Evolutionary conservation across 2,113 vertebrate species (phyloP), one percentile per base, ranked within the genome.

Genomic region (Mormyrus iriodes): DNA sequence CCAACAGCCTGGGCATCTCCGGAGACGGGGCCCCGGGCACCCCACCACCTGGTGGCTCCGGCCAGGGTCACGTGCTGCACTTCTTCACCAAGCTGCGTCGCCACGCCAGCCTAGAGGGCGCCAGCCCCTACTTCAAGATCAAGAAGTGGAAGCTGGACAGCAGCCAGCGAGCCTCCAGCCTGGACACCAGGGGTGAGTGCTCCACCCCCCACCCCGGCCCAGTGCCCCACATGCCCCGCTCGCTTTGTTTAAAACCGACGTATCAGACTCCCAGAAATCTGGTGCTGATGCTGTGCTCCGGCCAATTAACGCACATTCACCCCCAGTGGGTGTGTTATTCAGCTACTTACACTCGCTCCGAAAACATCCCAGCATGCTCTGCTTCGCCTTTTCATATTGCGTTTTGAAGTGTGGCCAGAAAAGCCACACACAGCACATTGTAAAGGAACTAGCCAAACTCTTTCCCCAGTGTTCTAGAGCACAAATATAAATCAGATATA

Each of bases 111-210:
- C 95, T 99, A 91, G 98, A 99, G 0, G 97, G 97, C 39, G 96
- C 98, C 88, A 98, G 98, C 92, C 98, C 98, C 49, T 99, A 98
- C 93, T 97, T 99, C 94, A 98, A 96, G 93, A 98, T 99, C 94
- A 99, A 98, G 94, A 98, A 97, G 90, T 99, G 98, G 98, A 99
- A 98, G 91, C 94, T 99, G 92, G 97, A 99, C 94, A 97, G 96
- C 92, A 98, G 94, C 94, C 98, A 99, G 92, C 94, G 98, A 89
- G 98, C 98, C 0, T 97, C 97, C 76, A 99, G 98, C 93, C 95
- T 99, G 94, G 98, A 99, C 92, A 99, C 97, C 0, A 95, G 98
- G 97, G 98, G 98, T 99, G 91, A 95, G 93, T 90, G 42, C 21
- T 24, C 85, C 35, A 88, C 46, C 44, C 39, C 17, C 39, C 35